Conservation (phyloP, 2,888 invertebrate genomes). For the Microctonus brassicae region DNA sequence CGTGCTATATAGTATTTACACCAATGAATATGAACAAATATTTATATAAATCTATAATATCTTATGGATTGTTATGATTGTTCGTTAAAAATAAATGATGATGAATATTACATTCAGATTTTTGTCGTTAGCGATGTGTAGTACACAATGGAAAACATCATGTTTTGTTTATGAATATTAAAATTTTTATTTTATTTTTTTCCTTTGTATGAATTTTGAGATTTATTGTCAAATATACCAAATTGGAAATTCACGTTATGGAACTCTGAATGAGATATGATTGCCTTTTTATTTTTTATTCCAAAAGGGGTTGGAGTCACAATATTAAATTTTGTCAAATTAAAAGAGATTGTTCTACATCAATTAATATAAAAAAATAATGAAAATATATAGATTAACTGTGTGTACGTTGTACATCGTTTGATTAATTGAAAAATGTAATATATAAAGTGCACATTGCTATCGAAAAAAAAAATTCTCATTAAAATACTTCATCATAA, state of each 20-base stretch:
- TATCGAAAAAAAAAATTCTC: background rate
- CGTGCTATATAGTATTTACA: background rate
- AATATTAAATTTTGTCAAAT: slow-evolving; percentile 11
- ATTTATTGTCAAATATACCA: slow-evolving; percentile 22
- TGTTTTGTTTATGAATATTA: slow-evolving; percentile 19
- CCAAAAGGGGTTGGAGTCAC: background rate
- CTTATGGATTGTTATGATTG: background rate
- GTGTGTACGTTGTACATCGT: background rate
- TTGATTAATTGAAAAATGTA: background rate
- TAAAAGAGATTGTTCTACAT: background rate
- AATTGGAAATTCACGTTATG: slow-evolving; percentile 20
- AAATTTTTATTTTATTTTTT: slow-evolving; percentile 13
- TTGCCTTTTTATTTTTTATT: background rate
- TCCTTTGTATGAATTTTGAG: background rate
- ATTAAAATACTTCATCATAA: slow-evolving; percentile 15
- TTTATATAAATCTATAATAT: background rate
- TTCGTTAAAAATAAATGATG: background rate
- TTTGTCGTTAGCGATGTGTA: slow-evolving; percentile 10
- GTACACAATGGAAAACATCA: slow-evolving; percentile 19
- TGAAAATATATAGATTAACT: background rate
- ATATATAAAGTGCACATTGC: background rate
- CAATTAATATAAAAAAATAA: background rate
- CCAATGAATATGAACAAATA: background rate
- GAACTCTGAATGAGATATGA: slow-evolving; percentile 22
- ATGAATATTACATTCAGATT: background rate